These are phyloP conservation scores for Chaetops frenatus DNA, from an alignment of 2,113 vertebrate genomes.

Conservation along the genomic window DNA sequence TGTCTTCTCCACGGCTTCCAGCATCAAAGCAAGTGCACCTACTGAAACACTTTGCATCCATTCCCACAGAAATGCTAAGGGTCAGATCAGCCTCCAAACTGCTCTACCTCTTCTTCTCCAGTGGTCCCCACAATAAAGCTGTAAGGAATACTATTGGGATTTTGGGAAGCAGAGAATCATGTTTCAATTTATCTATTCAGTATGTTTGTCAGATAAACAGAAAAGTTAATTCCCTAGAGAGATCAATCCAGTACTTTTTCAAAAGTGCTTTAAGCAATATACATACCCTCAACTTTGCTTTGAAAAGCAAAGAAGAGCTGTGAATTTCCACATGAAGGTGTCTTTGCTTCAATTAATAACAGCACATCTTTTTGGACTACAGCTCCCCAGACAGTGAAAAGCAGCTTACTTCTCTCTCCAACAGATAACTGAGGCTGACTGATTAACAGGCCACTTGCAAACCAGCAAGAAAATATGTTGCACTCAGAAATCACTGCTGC, in stretches of 20 bases:
- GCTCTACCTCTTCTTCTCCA: neutral
- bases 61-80: neutral
- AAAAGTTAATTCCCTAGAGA: neutral
- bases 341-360: constrained; percentile 16
- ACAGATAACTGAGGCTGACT: neutral
- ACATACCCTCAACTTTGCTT: neutral
- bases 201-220: neutral
- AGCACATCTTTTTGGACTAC: neutral
- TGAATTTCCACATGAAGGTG: neutral
- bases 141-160: neutral
- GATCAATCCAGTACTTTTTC: neutral
- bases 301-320: neutral
- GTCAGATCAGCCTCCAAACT: neutral
- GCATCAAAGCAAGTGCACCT: neutral
- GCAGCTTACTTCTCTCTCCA: neutral
- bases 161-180: neutral
- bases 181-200: neutral
- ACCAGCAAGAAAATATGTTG: neutral
- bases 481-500: neutral
- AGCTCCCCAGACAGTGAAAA: neutral
- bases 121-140: neutral
- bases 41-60: neutral
- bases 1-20: neutral
- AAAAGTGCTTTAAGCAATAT: neutral
- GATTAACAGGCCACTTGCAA: neutral